These are phyloP conservation scores for Drosophila melanosoma DNA, from an alignment of 2,888 invertebrate species.

Conservation along the genomic window DNA sequence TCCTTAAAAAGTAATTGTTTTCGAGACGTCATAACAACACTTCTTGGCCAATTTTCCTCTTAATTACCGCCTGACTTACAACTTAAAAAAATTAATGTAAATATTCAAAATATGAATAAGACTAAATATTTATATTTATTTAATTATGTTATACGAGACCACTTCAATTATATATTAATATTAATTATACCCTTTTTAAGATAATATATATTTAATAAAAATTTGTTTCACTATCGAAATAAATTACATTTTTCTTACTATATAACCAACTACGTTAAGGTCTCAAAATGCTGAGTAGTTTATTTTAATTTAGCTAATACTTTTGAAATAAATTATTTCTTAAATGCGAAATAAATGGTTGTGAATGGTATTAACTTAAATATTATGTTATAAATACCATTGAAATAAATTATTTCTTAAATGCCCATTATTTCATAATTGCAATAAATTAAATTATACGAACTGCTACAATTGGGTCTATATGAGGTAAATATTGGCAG, in stretches of 20 bases:
- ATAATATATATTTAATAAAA: neutral
- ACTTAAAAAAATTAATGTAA: neutral
- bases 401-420: neutral
- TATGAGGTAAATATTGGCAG: neutral
- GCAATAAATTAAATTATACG: neutral
- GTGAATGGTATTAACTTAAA: too few species aligned
- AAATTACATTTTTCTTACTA: fast-evolving
- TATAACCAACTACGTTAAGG: neutral
- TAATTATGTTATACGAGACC: neutral
- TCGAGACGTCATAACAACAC: neutral
- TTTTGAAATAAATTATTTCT: too few species aligned
- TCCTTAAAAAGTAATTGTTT: neutral
- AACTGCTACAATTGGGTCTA: neutral
- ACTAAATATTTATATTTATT: neutral
- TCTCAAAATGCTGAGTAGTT: neutral
- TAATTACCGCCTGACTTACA: neutral
- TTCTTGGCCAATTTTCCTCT: neutral
- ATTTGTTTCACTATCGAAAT: neutral
- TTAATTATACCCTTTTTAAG: too few species aligned
- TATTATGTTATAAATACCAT: too few species aligned
- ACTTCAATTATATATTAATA: too few species aligned
- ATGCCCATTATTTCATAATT: too few species aligned
- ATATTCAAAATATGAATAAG: neutral
- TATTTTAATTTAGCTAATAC: neutral
- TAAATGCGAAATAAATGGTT: too few species aligned